A percentile compares a stretch with the other conserved stretches of the same genome.
These are phyloP conservation scores for Paradisaea rubra DNA, from an alignment of 2,113 vertebrate genomes.

Conservation along the genomic window DNA sequence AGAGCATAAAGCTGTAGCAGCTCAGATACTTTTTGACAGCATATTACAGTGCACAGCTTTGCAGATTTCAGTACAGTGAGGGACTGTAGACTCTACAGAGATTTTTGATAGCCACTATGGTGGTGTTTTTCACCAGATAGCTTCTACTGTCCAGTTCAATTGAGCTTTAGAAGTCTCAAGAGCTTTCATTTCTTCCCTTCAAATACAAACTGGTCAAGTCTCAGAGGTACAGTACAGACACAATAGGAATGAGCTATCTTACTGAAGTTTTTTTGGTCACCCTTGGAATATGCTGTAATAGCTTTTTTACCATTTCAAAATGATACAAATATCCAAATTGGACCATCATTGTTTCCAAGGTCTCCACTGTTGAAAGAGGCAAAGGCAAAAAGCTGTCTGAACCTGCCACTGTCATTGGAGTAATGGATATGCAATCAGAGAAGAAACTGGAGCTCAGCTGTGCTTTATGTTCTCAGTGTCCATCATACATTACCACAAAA, in stretches of 20 bases:
- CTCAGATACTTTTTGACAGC: neutral
- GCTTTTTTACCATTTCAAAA: neutral
- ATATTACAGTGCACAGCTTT: neutral
- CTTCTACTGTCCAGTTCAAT: neutral
- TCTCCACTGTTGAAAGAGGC: neutral
- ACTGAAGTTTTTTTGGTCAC: neutral
- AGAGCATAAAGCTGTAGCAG: neutral
- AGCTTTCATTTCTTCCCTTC: neutral
- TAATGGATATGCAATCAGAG: neutral
- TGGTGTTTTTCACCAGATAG: neutral
- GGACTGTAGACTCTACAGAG: neutral
- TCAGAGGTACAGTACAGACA: neutral
- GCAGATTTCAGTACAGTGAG: neutral
- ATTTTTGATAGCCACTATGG: neutral
- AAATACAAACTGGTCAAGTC: neutral
- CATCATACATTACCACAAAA: neutral
- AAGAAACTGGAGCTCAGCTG: neutral
- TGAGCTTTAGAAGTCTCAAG: neutral
- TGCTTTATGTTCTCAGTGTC: neutral
- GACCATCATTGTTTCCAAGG: neutral
- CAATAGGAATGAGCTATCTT: neutral
- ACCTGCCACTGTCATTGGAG: neutral
- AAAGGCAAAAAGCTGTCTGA: neutral
- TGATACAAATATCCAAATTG: neutral
- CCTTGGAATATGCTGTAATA: neutral